Evolutionary conservation across 2,113 vertebrate species (phyloP).

Genomic region (Anolis carolinensis): DNA sequence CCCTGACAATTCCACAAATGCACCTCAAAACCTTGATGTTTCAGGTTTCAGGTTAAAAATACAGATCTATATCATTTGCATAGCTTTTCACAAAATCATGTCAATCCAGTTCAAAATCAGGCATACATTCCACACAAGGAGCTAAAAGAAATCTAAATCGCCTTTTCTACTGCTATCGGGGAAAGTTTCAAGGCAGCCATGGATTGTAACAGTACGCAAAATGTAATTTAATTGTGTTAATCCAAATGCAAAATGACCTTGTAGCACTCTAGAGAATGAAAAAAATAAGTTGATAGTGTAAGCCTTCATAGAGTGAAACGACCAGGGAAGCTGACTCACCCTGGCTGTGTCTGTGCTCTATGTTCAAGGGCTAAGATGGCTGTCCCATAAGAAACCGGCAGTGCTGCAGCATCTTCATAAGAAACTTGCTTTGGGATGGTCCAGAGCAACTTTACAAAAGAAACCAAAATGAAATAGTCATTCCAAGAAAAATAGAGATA

Average conservation of each 20-base stretch:
- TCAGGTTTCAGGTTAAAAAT: not conserved
- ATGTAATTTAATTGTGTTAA: not conserved
- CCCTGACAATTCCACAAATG: not conserved
- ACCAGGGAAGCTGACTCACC: constrained; percentile 30
- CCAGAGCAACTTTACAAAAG: constrained; percentile 35
- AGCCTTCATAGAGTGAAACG: too few relatives aligned
- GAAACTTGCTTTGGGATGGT: constrained; percentile 41
- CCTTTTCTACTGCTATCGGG: not conserved
- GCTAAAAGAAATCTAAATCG: fast-evolving
- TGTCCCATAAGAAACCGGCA: constrained; percentile 42
- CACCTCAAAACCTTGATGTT: not conserved
- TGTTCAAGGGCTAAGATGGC: constrained; percentile 22
- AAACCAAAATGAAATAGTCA: not conserved
- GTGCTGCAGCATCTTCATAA: constrained; percentile 9
- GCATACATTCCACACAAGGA: not conserved
- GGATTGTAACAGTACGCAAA: fast-evolving
- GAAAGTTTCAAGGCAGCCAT: not conserved
- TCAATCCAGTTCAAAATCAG: fast-evolving
- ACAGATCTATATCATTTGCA: not conserved
- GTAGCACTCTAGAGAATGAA: too few relatives aligned
- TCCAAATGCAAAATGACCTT: too few relatives aligned
- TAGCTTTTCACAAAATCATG: not conserved
- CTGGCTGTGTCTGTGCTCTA: not conserved
- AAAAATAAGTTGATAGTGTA: too few relatives aligned
- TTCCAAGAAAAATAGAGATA: too few relatives aligned